Conservation (phyloP, 2,888 invertebrate species). For the Diarsia brunnea region DNA sequence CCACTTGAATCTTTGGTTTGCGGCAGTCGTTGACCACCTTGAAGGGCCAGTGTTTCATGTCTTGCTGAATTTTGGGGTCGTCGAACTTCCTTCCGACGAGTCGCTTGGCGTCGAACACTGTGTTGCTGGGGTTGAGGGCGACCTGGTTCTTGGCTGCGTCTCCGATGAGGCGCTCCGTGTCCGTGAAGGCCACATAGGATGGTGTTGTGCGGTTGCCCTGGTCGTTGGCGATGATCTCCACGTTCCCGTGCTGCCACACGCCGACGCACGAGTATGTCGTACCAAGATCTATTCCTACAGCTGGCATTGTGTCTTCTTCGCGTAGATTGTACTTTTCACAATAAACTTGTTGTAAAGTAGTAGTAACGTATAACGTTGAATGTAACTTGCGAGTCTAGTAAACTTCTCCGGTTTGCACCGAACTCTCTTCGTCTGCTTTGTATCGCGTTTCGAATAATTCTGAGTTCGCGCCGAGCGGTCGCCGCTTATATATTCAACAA, state of each 20-base stretch:
- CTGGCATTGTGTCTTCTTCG: conserved; percentile 82
- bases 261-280: conserved; percentile 90
- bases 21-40: conserved; percentile 92
- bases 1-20: conserved; percentile 93
- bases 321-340: conserved; percentile 48
- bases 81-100: conserved; percentile 95
- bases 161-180: conserved; percentile 92
- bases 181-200: conserved; percentile 94
- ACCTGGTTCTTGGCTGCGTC: conserved; percentile 94
- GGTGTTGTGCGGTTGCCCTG: conserved; percentile 94
- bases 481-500: conserved; percentile 78
- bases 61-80: conserved; percentile 93
- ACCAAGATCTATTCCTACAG: conserved; percentile 90
- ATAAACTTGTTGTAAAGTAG: conserved; percentile 19
- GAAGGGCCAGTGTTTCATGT: conserved; percentile 97
- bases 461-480: conserved; percentile 78
- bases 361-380: conserved; percentile 23
- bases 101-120: conserved; percentile 94
- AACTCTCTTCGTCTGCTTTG: conserved; percentile 73
- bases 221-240: conserved; percentile 93
- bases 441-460: conserved; percentile 82
- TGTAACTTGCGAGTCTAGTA: conserved; percentile 46
- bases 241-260: conserved; percentile 92
- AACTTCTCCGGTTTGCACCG: conserved; percentile 76
- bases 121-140: conserved; percentile 94